Evolutionary conservation across 2,113 vertebrate species (phyloP).

Genomic region (Rhinoptilus africanus): DNA sequence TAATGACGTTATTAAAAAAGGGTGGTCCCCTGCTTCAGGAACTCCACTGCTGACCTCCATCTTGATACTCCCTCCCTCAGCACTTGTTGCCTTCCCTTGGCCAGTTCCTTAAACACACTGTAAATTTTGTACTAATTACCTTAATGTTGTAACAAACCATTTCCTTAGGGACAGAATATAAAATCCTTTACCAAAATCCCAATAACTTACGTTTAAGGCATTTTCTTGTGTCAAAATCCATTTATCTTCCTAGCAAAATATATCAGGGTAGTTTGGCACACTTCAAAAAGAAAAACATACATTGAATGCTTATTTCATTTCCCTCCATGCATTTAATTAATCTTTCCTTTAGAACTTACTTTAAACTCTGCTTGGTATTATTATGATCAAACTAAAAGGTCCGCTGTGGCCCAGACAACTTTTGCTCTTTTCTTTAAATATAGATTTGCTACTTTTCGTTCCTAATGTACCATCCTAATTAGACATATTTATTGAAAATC

Average conservation of each 20-base stretch:
- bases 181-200: not conserved
- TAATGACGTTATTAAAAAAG: not conserved
- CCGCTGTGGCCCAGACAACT: not conserved
- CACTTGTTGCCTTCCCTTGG: not conserved
- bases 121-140: not conserved
- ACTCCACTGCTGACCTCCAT: not conserved
- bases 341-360: not conserved
- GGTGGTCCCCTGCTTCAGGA: not conserved
- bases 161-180: not conserved
- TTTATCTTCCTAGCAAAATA: not conserved
- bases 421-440: constrained; percentile 35
- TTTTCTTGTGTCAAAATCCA: not conserved
- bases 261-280: not conserved
- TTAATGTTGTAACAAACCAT: not conserved
- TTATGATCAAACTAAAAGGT: constrained; percentile 28
- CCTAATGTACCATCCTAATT: constrained; percentile 13
- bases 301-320: not conserved
- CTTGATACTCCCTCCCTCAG: not conserved
- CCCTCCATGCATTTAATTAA: not conserved
- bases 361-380: constrained; percentile 15
- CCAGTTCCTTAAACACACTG: not conserved
- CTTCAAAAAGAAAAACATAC: not conserved
- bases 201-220: not conserved
- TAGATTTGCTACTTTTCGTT: constrained; percentile 49
- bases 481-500: constrained; percentile 56